Base-by-base conservation (phyloP, 2,888 invertebrate species). In the Lasioglossum calceatum region DNA sequence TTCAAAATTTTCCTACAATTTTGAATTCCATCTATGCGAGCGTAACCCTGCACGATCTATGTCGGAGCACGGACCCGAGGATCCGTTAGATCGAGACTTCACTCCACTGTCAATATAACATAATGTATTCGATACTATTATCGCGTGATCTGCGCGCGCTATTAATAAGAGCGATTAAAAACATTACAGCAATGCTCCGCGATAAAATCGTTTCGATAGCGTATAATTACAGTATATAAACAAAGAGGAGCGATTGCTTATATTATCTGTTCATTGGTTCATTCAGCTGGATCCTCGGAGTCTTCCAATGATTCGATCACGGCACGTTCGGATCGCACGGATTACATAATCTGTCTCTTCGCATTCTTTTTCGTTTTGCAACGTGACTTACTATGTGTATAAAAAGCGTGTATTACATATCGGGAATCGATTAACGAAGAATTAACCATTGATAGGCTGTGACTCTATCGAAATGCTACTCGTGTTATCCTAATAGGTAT, bases 181-280 rank as follows among this genome's bases (percentile, higher is more conserved):
- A 82, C 73, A 58, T 67, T 73, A 23, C 54, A 42, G 32, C 42
- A 64, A 71, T 23, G n/a, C 10, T 39, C 39, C 12, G 27, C 32
- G 81, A 84, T 77, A 81, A 73, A 64, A 42, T 54, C 16, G 50
- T 12, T 19, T 58, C 16, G 74, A 81, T 76, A 82, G 61, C 84
- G 42, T 47, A 47, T 73, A 64, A 70, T 27, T 27, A 27, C 44
- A 23, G 16, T 27, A 47, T 58, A 72, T 72, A 86, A 81, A 86
- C 81, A 79, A 73, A 72, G 42, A 42, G 47, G 75, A 82, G 61
- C 36, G 47, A 8, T 44, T 32, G 39, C 44, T 70, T 74, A 71
- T 74, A 71, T 89, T 84, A 79, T 89, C 74, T 81, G 77, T 83
- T 81, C 67, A 81, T 76, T 73, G 82, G 77, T 79, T 89, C 85